Base-by-base conservation (phyloP, 2,888 invertebrate species). In the Drosophila mulleri region DNA sequence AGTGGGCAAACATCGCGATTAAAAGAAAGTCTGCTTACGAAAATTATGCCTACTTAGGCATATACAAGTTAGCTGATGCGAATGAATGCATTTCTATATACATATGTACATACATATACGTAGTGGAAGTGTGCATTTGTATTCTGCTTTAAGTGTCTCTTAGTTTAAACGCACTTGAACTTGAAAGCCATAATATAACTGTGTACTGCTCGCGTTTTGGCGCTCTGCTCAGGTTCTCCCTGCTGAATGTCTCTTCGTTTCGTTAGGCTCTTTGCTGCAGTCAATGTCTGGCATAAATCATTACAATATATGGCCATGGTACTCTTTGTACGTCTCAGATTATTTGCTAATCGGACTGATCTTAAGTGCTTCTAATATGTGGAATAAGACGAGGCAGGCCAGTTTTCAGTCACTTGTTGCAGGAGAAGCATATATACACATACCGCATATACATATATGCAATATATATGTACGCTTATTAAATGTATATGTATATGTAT, bases 101-200 rank as follows among this genome's bases (percentile, higher is more conserved):
- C 2, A 8, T 29, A 29, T 8, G 8, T 29, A 29, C 2, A 1
- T 44, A 20, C 5, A 44, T 29, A 59, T 12, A 12, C 20, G 23
- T 45, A 45, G n/a, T 44, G 23, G 20, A 57, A 23, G 12, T 35
- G 32, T 47, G 23, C 42, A 56, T 48, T 61, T 41, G 29, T 35
- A 53, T 64, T 56, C 26, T 14, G 65, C 52, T 56, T 56, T 47
- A 72, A 73, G 75, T 72, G 75, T 58, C 71, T 67, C 71, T 75
- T 75, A 78, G 75, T 75, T 78, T 56, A 80, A 80, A 75, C 78
- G 80, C 75, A 87, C 84, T 82, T 87, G 84, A 84, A 87, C 87
- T 82, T 87, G 87, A 84, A 71, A 72, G 68, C 50, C 70, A 78
- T 80, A 80, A 72, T 71, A 68, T 60, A 57, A 37, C 42, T 26